These are phyloP conservation scores for Pachypeltis micranthus DNA, from an alignment of 1,140 invertebrate species.

Conservation along the genomic window DNA sequence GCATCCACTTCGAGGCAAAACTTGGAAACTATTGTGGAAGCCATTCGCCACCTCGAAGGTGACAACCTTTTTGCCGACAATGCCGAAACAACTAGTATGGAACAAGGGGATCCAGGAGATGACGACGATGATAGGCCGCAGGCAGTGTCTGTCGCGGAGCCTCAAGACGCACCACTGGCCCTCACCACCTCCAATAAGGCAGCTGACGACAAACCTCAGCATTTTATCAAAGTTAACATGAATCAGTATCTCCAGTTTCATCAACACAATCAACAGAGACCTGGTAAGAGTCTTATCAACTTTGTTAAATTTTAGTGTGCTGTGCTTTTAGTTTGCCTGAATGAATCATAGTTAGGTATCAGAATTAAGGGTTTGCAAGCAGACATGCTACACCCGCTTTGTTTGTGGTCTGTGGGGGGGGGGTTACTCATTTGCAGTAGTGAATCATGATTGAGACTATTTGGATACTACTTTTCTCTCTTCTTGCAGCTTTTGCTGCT, in stretches of 20 bases:
- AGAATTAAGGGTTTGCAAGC: too few species aligned
- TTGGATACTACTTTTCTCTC: too few species aligned
- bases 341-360: too few species aligned
- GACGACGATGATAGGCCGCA: slow-evolving; percentile 16
- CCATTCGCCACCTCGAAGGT: slow-evolving; percentile 90
- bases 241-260: slow-evolving; percentile 51
- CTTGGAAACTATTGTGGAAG: slow-evolving; percentile 93
- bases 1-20: slow-evolving; percentile 81
- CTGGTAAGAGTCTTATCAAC: too few species aligned
- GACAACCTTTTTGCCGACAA: slow-evolving; percentile 28
- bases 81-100: background rate
- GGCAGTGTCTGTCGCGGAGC: slow-evolving; percentile 10
- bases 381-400: too few species aligned
- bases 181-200: slow-evolving; percentile 48
- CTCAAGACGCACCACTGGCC: slow-evolving; percentile 57
- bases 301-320: too few species aligned
- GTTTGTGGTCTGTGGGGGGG: too few species aligned
- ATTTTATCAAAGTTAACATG: slow-evolving; percentile 46
- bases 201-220: slow-evolving; percentile 28
- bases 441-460: too few species aligned
- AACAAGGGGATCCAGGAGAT: slow-evolving; percentile 32
- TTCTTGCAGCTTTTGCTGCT: too few species aligned
- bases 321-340: too few species aligned
- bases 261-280: slow-evolving; percentile 26
- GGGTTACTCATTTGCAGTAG: too few species aligned